phyloP scores from a whole-genome alignment of 2,888 invertebrate species.

The Stegana nigrithorax region DNA sequence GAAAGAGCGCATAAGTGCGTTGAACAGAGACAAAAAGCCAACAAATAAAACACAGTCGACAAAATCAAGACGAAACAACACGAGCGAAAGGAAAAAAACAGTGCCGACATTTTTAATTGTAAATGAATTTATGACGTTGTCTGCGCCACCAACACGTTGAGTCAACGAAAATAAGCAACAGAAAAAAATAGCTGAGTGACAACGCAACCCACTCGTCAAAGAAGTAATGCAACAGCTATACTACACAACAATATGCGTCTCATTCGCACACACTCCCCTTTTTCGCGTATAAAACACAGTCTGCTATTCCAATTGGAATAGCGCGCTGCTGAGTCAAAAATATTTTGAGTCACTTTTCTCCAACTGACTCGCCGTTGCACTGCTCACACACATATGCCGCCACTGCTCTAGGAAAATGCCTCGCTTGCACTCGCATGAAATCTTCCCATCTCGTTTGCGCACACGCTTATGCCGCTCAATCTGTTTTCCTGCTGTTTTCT shows the following conservation, averaged over 20 bases:
- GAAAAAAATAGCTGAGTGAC: slow-evolving; percentile 44
- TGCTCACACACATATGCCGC: slow-evolving; percentile 35
- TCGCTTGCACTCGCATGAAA: background rate
- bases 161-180: slow-evolving; percentile 17
- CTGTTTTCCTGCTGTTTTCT: slow-evolving; percentile 1
- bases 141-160: slow-evolving; percentile 24
- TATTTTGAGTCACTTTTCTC: slow-evolving; percentile 37
- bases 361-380: slow-evolving; percentile 33
- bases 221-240: background rate
- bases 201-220: slow-evolving; percentile 20
- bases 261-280: slow-evolving; percentile 35
- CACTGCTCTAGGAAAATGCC: slow-evolving; percentile 6
- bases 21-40: background rate
- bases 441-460: background rate
- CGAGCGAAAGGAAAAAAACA: slow-evolving; percentile 29
- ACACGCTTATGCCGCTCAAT: background rate
- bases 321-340: slow-evolving; percentile 13
- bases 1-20: slow-evolving; percentile 26
- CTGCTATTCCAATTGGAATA: slow-evolving; percentile 48
- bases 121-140: slow-evolving; percentile 57
- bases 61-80: slow-evolving; percentile 20
- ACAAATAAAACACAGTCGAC: background rate
- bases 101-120: slow-evolving; percentile 68
- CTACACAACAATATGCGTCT: slow-evolving; percentile 3
- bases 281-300: slow-evolving; percentile 27